Evolutionary conservation across 2,797 vertebrate species (phyloP).

Genomic region (Pangasius djambal): DNA sequence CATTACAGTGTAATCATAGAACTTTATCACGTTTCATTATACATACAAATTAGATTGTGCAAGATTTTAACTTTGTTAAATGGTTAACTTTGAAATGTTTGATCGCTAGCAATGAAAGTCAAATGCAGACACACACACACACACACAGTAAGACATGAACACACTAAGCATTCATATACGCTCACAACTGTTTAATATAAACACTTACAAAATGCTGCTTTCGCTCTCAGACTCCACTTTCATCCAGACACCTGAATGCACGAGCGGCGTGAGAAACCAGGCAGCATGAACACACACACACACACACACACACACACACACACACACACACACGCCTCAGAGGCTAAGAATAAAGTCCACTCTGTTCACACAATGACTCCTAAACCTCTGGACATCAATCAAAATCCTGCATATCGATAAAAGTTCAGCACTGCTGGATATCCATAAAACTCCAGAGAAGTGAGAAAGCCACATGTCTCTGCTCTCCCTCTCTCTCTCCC

Average conservation of each 20-base stretch:
- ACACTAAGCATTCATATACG: not conserved
- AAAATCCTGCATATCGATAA: not conserved
- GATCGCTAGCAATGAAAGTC: not conserved
- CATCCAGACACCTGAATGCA: constrained; percentile 45
- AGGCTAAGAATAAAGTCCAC: constrained; percentile 27
- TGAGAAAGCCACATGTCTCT: not conserved
- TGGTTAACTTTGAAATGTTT: not conserved
- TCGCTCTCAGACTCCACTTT: constrained; percentile 31
- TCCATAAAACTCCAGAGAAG: not conserved
- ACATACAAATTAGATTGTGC: not conserved
- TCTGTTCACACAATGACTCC: not conserved
- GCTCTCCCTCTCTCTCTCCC: not conserved
- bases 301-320: not conserved
- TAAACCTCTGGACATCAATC: not conserved
- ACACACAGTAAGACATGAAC: not conserved
- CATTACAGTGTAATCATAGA: not conserved
- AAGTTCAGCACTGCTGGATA: not conserved
- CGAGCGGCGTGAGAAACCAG: constrained; percentile 30
- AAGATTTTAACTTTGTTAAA: not conserved
- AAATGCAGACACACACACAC: not conserved
- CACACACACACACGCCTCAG: not conserved
- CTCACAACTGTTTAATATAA: not conserved
- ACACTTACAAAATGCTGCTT: constrained; percentile 48
- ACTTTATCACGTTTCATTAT: not conserved
- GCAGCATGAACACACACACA: not conserved